Conservation (phyloP, 2,888 invertebrate genomes). For the Lydus trimaculatus region DNA sequence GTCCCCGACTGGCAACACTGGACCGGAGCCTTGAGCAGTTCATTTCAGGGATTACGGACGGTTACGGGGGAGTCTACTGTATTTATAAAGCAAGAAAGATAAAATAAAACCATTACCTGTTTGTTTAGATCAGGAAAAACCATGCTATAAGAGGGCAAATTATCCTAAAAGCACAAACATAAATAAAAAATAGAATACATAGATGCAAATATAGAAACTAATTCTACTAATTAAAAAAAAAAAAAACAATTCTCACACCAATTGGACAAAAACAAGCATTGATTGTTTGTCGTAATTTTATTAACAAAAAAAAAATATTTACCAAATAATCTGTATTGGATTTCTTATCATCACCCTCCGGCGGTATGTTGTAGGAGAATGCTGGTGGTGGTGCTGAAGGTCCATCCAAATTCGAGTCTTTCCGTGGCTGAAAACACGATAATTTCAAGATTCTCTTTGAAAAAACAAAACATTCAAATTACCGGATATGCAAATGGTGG, state of each 20-base stretch:
- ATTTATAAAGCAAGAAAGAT: neutral
- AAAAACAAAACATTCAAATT: slow-evolving; percentile 41
- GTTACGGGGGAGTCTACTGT: no score
- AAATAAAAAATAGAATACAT: slow-evolving; percentile 38
- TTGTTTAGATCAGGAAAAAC: slow-evolving; percentile 76
- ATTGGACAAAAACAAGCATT: slow-evolving; percentile 6
- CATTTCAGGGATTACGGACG: no score
- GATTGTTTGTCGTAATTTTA: slow-evolving; percentile 14
- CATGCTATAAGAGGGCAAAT: slow-evolving; percentile 74
- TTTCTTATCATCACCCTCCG: slow-evolving; percentile 68
- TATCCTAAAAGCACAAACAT: slow-evolving; percentile 67
- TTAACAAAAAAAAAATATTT: slow-evolving; percentile 36
- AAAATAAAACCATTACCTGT: slow-evolving; percentile 66
- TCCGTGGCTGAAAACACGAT: slow-evolving; percentile 30
- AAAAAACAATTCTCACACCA: slow-evolving; percentile 8
- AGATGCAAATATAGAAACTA: neutral
- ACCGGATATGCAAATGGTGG: slow-evolving; percentile 75
- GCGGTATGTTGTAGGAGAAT: slow-evolving; percentile 75
- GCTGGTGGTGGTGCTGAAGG: slow-evolving; percentile 54
- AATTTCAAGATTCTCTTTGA: neutral
- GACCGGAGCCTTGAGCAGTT: no score
- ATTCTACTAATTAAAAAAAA: neutral
- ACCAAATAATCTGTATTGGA: slow-evolving; percentile 69
- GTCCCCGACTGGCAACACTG: no score
- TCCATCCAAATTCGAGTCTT: slow-evolving; percentile 36